These are phyloP conservation scores for Sula dactylatra DNA, from an alignment of 2,113 vertebrate species.

Conservation along the genomic window DNA sequence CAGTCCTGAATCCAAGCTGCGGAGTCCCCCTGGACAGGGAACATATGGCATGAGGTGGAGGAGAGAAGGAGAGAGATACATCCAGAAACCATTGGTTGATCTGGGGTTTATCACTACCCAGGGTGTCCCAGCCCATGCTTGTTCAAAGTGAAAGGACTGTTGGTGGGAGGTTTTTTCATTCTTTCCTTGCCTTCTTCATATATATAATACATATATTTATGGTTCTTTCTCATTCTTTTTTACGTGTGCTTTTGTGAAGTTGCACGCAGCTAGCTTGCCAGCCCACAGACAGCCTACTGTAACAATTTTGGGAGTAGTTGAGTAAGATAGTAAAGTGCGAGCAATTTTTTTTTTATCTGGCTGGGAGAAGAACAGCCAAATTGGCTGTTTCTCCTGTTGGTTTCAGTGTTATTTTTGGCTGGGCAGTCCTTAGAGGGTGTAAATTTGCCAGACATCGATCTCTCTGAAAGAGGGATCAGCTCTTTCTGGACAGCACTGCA, in stretches of 20 bases:
- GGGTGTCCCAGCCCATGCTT: neutral
- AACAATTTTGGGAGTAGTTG: neutral
- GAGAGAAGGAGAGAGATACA: neutral
- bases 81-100: neutral
- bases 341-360: slow-evolving; percentile 19
- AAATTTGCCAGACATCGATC: neutral
- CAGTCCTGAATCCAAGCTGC: neutral
- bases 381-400: neutral
- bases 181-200: neutral
- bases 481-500: neutral
- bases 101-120: neutral
- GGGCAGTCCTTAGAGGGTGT: neutral
- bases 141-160: neutral
- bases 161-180: neutral
- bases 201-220: neutral
- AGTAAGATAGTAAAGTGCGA: neutral
- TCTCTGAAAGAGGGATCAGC: neutral
- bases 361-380: neutral
- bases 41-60: accelerated
- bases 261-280: neutral
- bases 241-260: accelerated
- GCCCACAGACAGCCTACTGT: neutral
- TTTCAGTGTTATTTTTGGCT: neutral
- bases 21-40: too few relatives aligned
- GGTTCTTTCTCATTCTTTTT: neutral